Evolutionary conservation across 2,888 invertebrate species (phyloP).

Genomic region (Phanerotoma sp.): DNA sequence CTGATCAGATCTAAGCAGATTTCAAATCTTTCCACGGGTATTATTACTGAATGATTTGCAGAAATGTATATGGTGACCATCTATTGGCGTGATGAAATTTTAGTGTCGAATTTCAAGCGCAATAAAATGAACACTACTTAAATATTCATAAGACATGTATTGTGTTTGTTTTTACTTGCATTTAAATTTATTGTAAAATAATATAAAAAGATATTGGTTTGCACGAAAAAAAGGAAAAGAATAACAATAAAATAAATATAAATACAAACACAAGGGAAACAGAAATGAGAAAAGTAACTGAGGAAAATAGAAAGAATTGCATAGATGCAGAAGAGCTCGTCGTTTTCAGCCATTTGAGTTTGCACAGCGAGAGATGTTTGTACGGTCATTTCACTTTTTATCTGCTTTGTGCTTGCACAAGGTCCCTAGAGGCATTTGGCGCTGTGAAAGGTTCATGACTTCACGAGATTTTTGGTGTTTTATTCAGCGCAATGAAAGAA

Average conservation of each 20-base stretch:
- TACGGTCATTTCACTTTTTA: conserved; percentile 17
- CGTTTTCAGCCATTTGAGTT: conserved; percentile 44
- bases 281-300: not conserved
- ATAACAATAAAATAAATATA: not conserved
- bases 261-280: not conserved
- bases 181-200: not conserved
- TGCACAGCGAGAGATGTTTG: conserved; percentile 38
- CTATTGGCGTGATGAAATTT: too few relatives aligned
- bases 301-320: conserved; percentile 10
- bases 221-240: not conserved
- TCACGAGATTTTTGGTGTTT: conserved; percentile 31
- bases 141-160: too few relatives aligned
- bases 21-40: too few relatives aligned
- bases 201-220: not conserved
- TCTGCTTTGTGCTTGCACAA: conserved; percentile 22
- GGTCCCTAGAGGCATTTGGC: conserved; percentile 6
- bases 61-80: too few relatives aligned
- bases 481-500: conserved; percentile 16
- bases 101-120: too few relatives aligned
- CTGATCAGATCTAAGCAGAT: too few relatives aligned
- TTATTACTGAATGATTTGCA: too few relatives aligned
- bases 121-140: not conserved
- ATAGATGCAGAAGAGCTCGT: conserved; percentile 15
- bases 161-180: too few relatives aligned
- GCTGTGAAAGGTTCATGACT: conserved; percentile 35